These are phyloP conservation scores for Triplophysa tibetana DNA, from an alignment of 2,113 vertebrate genomes.

Conservation along the genomic window DNA sequence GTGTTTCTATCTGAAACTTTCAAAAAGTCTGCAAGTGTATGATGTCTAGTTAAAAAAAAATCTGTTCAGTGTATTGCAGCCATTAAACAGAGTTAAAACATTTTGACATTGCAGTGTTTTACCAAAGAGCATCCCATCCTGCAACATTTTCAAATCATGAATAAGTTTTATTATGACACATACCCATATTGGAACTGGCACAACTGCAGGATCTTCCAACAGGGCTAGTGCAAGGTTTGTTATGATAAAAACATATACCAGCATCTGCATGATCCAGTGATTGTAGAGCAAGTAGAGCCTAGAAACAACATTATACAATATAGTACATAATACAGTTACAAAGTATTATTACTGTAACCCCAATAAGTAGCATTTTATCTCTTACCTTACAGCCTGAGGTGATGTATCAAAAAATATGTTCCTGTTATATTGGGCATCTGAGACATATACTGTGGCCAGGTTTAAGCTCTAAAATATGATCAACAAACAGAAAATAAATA, in stretches of 20 bases:
- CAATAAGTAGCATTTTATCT: background rate
- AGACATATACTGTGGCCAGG: slow-evolving; percentile 86
- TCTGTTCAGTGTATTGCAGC: too few species aligned
- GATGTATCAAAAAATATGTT: slow-evolving; percentile 88
- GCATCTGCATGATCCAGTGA: slow-evolving; percentile 77
- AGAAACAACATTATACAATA: slow-evolving; percentile 25
- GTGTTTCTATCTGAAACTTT: too few species aligned
- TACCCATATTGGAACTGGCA: slow-evolving; percentile 83
- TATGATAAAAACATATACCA: slow-evolving; percentile 85
- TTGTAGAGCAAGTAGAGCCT: slow-evolving; percentile 90
- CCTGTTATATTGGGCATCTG: slow-evolving; percentile 90
- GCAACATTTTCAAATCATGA: background rate
- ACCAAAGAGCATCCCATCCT: background rate
- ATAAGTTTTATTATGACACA: slow-evolving; percentile 45
- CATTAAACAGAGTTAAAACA: too few species aligned
- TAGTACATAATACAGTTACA: background rate
- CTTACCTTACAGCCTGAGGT: slow-evolving; percentile 83
- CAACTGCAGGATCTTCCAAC: slow-evolving; percentile 86
- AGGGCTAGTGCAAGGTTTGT: slow-evolving; percentile 82
- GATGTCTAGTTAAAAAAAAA: too few species aligned
- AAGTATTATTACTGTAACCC: background rate
- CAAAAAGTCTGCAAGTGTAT: too few species aligned
- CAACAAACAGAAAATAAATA: slow-evolving; percentile 17
- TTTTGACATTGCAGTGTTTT: too few species aligned
- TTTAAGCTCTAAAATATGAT: slow-evolving; percentile 74